Evolutionary conservation across 2,797 vertebrate genomes (phyloP).

Genomic region (Chanos chanos): DNA sequence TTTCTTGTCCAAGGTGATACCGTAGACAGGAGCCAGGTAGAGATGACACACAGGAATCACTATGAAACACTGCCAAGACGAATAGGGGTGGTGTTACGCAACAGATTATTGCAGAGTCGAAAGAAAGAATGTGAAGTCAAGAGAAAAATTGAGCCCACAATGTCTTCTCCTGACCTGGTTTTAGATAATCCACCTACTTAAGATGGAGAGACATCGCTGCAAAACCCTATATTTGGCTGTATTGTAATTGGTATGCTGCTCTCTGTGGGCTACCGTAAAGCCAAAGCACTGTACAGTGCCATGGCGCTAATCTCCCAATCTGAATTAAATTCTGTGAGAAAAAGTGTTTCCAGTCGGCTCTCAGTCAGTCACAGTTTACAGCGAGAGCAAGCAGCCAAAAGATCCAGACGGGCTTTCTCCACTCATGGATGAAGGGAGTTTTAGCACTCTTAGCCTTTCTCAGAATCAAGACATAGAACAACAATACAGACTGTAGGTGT

Average conservation of each 20-base stretch:
- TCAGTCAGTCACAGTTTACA: constrained; percentile 23
- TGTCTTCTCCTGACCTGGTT: constrained; percentile 71
- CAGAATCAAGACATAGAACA: too few species aligned
- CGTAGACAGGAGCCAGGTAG: constrained; percentile 16
- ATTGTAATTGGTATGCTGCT: constrained; percentile 24
- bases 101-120: constrained; percentile 26
- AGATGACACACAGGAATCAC: constrained; percentile 18
- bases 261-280: constrained; percentile 3
- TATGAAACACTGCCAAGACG: constrained; percentile 14
- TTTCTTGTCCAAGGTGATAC: constrained; percentile 37
- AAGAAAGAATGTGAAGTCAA: constrained; percentile 37
- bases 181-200: constrained; percentile 70
- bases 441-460: background rate
- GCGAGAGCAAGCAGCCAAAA: constrained; percentile 26
- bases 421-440: constrained; percentile 12
- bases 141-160: constrained; percentile 49
- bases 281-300: background rate
- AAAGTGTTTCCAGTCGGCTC: too few species aligned
- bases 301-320: too few species aligned
- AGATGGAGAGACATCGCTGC: constrained; percentile 62
- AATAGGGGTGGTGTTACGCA: constrained; percentile 32
- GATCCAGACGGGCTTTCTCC: constrained; percentile 28
- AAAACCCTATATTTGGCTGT: constrained; percentile 61
- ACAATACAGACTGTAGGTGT: too few species aligned
- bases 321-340: too few species aligned